Evolutionary conservation across 1,140 invertebrate genomes (phyloP).

Genomic region (Trichonephila inaurata): DNA sequence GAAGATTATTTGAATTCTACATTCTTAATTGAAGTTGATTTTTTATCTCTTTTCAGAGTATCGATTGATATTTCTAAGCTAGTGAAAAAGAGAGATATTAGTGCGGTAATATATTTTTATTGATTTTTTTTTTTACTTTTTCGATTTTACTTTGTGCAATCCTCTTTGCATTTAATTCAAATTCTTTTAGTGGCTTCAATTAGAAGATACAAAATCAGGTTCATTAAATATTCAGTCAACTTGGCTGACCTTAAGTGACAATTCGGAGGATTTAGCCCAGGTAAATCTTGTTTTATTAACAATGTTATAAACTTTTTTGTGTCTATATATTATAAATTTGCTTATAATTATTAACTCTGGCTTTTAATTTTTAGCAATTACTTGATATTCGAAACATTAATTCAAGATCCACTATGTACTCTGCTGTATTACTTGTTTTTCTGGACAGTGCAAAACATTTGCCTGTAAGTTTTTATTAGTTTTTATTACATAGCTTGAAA

Average conservation of each 20-base stretch:
- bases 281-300: neutral
- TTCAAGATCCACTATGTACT: conserved; percentile 70
- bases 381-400: conserved; percentile 70
- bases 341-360: neutral
- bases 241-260: conserved; percentile 91
- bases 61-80: conserved; percentile 86
- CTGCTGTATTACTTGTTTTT: conserved; percentile 88
- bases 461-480: conserved; percentile 86
- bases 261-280: conserved; percentile 79
- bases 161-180: too few relatives aligned
- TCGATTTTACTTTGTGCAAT: too few relatives aligned
- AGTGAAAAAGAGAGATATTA: conserved; percentile 85
- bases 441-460: conserved; percentile 94
- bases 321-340: neutral
- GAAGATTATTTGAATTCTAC: too few relatives aligned
- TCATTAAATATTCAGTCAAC: conserved; percentile 92
- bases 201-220: conserved; percentile 96
- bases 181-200: conserved; percentile 89
- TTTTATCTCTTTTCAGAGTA: conserved; percentile 81
- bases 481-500: too few relatives aligned
- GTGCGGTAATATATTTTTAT: conserved; percentile 84
- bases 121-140: too few relatives aligned
- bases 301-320: neutral
- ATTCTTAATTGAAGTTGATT: too few relatives aligned
- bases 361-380: conserved; percentile 77